Evolutionary conservation across 2,888 invertebrate species (phyloP).

Genomic region (Rhagonycha lutea): DNA sequence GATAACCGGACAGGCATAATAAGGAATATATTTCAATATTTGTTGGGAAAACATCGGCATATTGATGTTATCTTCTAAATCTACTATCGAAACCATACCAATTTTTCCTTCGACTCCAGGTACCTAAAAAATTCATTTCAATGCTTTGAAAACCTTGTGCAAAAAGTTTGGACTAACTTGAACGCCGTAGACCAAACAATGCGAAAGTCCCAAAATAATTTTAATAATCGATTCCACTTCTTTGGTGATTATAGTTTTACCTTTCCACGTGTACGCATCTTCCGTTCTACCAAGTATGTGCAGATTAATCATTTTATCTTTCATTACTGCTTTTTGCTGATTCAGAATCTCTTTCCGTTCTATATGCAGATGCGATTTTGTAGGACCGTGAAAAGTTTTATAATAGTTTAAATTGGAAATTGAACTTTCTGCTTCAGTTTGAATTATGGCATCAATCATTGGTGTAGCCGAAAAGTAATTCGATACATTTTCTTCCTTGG

Average conservation of each 20-base stretch:
- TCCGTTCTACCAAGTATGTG: conserved; percentile 69
- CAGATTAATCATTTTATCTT: conserved; percentile 65
- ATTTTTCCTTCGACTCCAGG: conserved; percentile 78
- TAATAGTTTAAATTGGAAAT: neutral
- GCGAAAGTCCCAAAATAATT: conserved; percentile 56
- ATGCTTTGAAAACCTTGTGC: neutral
- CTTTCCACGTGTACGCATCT: conserved; percentile 68
- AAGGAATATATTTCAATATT: conserved; percentile 70
- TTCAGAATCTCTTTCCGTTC: neutral
- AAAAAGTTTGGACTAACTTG: conserved; percentile 60
- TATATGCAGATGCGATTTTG: neutral
- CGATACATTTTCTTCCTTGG: neutral
- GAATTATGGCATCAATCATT: neutral
- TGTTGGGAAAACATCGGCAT: conserved; percentile 62
- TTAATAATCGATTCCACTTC: conserved; percentile 69
- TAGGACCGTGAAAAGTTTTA: neutral
- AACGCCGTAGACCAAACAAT: conserved; percentile 85
- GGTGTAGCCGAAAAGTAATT: neutral
- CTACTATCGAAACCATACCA: conserved; percentile 87
- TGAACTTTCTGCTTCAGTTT: neutral
- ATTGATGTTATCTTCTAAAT: conserved; percentile 62
- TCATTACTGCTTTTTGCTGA: neutral
- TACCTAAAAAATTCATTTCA: conserved; percentile 56
- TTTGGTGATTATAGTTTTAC: conserved; percentile 71
- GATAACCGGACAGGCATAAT: conserved; percentile 85